These are phyloP conservation scores for Maconellicoccus hirsutus DNA, from an alignment of 1,140 invertebrate species.

Conservation along the genomic window DNA sequence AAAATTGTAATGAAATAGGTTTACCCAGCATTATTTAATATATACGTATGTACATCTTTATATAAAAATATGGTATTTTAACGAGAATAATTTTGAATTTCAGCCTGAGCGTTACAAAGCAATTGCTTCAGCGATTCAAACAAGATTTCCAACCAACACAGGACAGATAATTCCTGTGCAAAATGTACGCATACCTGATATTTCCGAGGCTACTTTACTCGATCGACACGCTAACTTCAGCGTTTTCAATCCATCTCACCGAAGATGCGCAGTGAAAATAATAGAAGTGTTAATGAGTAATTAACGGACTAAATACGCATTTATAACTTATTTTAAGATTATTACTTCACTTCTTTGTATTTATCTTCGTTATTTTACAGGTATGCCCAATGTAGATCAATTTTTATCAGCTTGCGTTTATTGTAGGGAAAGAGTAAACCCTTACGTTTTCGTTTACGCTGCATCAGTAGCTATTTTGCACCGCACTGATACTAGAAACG, in stretches of 20 bases:
- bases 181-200: slow-evolving; percentile 46
- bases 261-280: slow-evolving; percentile 50
- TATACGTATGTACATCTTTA: no score
- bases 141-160: slow-evolving; percentile 25
- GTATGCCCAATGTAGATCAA: slow-evolving; percentile 55
- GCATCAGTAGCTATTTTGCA: slow-evolving; percentile 61
- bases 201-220: slow-evolving; percentile 50
- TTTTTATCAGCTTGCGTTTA: slow-evolving; percentile 55
- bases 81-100: slow-evolving; percentile 23
- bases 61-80: no score
- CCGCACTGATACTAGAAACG: slow-evolving; percentile 56
- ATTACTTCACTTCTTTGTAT: not conserved
- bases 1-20: no score
- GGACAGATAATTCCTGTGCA: slow-evolving; percentile 41
- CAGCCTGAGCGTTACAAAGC: slow-evolving; percentile 42
- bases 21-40: no score
- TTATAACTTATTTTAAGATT: not conserved
- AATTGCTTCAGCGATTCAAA: slow-evolving; percentile 25
- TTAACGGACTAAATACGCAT: slow-evolving; percentile 25
- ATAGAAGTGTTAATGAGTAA: slow-evolving; percentile 59
- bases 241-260: slow-evolving; percentile 58
- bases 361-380: slow-evolving; percentile 35
- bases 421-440: slow-evolving; percentile 59
- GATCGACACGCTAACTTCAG: slow-evolving; percentile 57
- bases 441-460: slow-evolving; percentile 64